Conservation (phyloP, 2,888 invertebrate species). For the Pteria penguin region DNA sequence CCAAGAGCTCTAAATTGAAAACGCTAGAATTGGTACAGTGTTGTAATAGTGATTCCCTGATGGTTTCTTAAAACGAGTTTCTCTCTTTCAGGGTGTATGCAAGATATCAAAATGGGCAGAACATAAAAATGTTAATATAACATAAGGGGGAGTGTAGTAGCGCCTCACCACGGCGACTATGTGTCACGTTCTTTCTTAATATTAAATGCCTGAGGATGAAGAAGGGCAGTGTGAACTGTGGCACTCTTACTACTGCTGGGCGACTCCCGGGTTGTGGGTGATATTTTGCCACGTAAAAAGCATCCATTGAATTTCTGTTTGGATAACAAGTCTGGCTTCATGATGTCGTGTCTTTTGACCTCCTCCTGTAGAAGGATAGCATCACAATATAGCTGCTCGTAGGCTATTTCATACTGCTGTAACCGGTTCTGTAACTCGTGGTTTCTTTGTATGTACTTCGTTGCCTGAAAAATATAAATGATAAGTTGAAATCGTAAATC, state of each 20-base stretch:
- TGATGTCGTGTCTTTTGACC: conserved; percentile 59
- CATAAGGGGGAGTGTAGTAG: too few relatives aligned
- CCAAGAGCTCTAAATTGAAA: too few relatives aligned
- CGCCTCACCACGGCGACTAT: too few relatives aligned
- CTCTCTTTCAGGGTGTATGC: too few relatives aligned
- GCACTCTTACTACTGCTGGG: conserved; percentile 8
- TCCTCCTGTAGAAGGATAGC: conserved; percentile 65
- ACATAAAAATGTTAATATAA: too few relatives aligned
- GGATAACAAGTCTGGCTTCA: conserved; percentile 59
- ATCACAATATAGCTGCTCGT: conserved; percentile 65
- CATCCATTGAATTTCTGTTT: conserved; percentile 51
- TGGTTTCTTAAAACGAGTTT: too few relatives aligned
- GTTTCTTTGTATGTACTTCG: conserved; percentile 58
- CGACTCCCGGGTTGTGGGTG: conserved; percentile 24
- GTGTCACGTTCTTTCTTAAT: conserved; percentile 41
- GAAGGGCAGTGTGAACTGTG: background rate
- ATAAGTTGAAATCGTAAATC: too few relatives aligned
- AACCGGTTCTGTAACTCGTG: conserved; percentile 61
- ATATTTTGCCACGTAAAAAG: conserved; percentile 5
- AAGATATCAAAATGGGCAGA: too few relatives aligned
- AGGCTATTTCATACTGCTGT: conserved; percentile 66
- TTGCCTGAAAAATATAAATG: conserved; percentile 52
- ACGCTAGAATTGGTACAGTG: too few relatives aligned
- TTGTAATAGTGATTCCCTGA: too few relatives aligned
- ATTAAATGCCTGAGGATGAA: background rate